A percentile compares a stretch with the other conserved stretches of the same genome.
These are phyloP conservation scores for Forbesichthys agassizii DNA, from an alignment of 2,113 vertebrate genomes.

Conservation along the genomic window DNA sequence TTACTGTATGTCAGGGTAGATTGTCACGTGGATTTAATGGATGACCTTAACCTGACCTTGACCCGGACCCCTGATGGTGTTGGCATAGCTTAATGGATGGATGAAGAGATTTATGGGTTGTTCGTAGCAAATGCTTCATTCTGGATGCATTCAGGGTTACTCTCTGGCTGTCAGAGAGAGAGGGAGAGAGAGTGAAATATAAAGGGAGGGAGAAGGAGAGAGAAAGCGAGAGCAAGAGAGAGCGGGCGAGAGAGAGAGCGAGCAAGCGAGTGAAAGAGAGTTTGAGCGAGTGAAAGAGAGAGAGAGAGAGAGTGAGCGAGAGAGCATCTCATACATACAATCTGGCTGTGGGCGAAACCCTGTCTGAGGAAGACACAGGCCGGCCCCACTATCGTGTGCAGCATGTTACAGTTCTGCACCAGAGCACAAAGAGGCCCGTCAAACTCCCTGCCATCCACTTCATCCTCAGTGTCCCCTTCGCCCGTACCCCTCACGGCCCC, in stretches of 20 bases:
- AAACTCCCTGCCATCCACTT: slow-evolving; percentile 67
- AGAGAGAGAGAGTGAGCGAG: slow-evolving; percentile 11
- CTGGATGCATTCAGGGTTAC: not conserved
- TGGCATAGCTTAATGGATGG: slow-evolving; percentile 15
- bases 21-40: slow-evolving; percentile 6
- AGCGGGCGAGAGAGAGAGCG: not conserved
- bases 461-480: slow-evolving; percentile 65
- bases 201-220: too few species aligned
- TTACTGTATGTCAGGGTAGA: slow-evolving; percentile 20
- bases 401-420: slow-evolving; percentile 79
- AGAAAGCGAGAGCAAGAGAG: too few species aligned
- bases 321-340: slow-evolving; percentile 72
- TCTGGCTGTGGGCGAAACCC: slow-evolving; percentile 74
- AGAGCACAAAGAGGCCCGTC: slow-evolving; percentile 71
- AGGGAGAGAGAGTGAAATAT: too few species aligned
- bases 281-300: slow-evolving; percentile 14
- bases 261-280: slow-evolving; percentile 7
- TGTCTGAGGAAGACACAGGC: slow-evolving; percentile 81
- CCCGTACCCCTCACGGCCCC: slow-evolving; percentile 45
- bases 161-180: not conserved
- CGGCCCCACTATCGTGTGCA: slow-evolving; percentile 78
- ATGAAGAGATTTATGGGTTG: slow-evolving; percentile 26
- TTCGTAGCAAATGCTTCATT: slow-evolving; percentile 4
- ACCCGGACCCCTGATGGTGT: not conserved
- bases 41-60: slow-evolving; percentile 22